Evolutionary conservation across 2,113 vertebrate species (phyloP).

Genomic region (Mellivora capensis): DNA sequence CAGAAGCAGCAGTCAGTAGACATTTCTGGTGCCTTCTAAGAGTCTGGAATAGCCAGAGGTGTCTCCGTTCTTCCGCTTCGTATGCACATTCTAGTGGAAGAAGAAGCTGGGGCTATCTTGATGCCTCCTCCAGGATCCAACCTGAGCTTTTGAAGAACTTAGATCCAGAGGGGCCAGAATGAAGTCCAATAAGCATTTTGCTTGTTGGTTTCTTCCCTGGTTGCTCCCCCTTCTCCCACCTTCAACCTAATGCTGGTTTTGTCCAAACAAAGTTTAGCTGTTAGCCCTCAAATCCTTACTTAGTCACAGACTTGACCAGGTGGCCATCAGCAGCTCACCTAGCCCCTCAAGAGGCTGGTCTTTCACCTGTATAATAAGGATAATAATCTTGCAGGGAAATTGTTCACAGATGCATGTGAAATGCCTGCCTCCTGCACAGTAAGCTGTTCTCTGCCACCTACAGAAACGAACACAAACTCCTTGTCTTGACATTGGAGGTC

Average conservation of each 20-base stretch:
- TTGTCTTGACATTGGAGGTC: background rate
- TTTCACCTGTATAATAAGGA: background rate
- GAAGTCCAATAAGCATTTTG: background rate
- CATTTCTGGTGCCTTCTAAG: constrained; percentile 21
- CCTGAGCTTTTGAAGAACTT: background rate
- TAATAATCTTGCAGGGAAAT: background rate
- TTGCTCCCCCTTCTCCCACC: background rate
- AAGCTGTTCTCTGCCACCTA: background rate
- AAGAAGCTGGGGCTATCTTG: background rate
- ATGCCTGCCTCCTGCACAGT: background rate
- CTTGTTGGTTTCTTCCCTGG: background rate
- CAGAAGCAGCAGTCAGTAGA: background rate
- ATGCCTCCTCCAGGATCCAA: background rate
- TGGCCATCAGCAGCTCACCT: constrained; percentile 13
- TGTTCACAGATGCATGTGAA: constrained; percentile 28
- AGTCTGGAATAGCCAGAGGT: background rate
- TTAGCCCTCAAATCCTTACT: background rate
- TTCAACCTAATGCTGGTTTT: background rate
- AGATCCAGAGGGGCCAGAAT: background rate
- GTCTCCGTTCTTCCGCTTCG: constrained; percentile 5
- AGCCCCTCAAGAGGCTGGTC: background rate
- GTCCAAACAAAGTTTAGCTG: constrained; percentile 34
- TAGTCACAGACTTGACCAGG: background rate
- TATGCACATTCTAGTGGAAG: constrained; percentile 7
- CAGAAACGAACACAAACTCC: constrained; percentile 17